Percentiles rank a stretch among this genome's conserved stretches.
phyloP scores from a whole-genome alignment of 2,888 invertebrate genomes.

The Conomelus anceps region DNA sequence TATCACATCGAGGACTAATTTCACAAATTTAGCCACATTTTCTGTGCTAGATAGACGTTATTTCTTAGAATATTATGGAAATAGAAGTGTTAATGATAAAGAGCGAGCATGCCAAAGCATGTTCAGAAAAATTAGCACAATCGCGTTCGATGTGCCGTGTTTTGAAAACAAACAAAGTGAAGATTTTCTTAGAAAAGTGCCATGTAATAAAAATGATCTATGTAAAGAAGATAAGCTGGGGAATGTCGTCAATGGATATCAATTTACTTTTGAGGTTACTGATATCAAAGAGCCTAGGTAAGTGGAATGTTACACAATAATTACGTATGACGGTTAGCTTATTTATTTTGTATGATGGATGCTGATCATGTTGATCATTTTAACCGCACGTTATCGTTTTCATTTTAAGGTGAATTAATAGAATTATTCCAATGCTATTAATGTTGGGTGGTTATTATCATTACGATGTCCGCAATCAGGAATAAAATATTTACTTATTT shows the following conservation, averaged over 20 bases:
- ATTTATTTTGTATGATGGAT: too few species aligned
- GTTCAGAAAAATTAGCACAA: constrained; percentile 74
- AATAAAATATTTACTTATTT: too few species aligned
- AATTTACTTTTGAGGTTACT: constrained; percentile 90
- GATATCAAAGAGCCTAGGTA: constrained; percentile 86
- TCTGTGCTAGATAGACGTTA: constrained; percentile 84
- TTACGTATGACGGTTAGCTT: not conserved
- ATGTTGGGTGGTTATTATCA: too few species aligned
- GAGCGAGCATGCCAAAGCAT: constrained; percentile 74
- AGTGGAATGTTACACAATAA: constrained; percentile 1
- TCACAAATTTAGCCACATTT: constrained; percentile 65
- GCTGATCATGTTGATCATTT: too few species aligned
- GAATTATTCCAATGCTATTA: too few species aligned
- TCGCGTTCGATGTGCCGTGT: constrained; percentile 80
- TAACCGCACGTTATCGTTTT: too few species aligned
- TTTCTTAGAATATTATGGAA: constrained; percentile 86
- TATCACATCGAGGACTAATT: constrained; percentile 64
- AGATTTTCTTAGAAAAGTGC: constrained; percentile 69
- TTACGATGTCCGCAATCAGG: too few species aligned
- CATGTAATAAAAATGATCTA: constrained; percentile 66
- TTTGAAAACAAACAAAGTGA: constrained; percentile 58
- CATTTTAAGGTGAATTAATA: too few species aligned
- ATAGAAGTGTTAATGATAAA: constrained; percentile 57
- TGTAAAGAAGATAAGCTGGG: constrained; percentile 78
- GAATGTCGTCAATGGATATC: constrained; percentile 79